Evolutionary conservation across 2,888 invertebrate species (phyloP).

Genomic region (Cheilosia variabilis): DNA sequence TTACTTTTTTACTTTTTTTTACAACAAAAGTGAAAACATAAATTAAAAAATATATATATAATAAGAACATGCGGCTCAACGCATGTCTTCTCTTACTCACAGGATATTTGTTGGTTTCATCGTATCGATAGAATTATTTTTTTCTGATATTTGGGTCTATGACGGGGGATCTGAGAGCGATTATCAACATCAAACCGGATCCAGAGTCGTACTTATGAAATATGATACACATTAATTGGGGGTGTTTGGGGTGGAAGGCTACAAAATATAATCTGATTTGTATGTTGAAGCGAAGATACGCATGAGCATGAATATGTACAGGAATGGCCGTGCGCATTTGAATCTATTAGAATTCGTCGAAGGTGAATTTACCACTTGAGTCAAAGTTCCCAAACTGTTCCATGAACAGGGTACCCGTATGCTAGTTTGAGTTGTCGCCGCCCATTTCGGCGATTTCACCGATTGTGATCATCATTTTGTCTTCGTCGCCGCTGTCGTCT

Average conservation of each 20-base stretch:
- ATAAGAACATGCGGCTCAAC: conserved; percentile 6
- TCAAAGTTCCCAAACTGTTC: conserved; percentile 79
- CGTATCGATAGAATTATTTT: conserved; percentile 36
- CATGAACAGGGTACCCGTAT: conserved; percentile 83
- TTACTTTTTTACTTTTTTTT: not conserved
- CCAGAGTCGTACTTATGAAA: conserved; percentile 11
- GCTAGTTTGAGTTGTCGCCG: conserved; percentile 82
- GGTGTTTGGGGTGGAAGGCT: not conserved
- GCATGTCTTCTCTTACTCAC: conserved; percentile 32
- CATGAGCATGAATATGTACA: conserved; percentile 69
- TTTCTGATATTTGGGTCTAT: conserved; percentile 5
- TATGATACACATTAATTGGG: conserved; percentile 35
- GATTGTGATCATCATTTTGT: conserved; percentile 82
- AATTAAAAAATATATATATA: conserved; percentile 24
- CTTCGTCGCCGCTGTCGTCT: conserved; percentile 81
- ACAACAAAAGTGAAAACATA: conserved; percentile 42
- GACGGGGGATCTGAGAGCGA: conserved; percentile 4
- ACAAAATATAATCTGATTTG: conserved; percentile 48
- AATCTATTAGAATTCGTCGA: conserved; percentile 81
- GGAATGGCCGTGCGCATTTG: conserved; percentile 46
- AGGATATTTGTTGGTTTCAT: conserved; percentile 16
- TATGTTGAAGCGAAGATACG: conserved; percentile 43
- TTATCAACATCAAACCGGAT: conserved; percentile 43
- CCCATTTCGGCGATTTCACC: conserved; percentile 77
- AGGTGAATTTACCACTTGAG: conserved; percentile 78